These are phyloP conservation scores for Madoqua kirkii DNA, from an alignment of 2,113 vertebrate genomes.

Conservation along the genomic window DNA sequence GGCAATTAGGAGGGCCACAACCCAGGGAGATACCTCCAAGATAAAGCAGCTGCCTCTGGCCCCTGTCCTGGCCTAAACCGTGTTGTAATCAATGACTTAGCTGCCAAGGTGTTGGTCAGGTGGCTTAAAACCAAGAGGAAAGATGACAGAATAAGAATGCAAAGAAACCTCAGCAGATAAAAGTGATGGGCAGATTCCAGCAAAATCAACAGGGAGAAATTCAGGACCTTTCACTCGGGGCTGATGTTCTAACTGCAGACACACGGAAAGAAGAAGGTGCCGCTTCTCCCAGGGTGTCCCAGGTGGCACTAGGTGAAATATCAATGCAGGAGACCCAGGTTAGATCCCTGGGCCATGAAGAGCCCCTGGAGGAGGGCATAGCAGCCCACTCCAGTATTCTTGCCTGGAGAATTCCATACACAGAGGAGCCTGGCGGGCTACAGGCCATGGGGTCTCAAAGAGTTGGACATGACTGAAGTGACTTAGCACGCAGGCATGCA, in stretches of 20 bases:
- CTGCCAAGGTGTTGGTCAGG: not conserved
- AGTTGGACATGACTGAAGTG: not conserved
- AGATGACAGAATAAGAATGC: not conserved
- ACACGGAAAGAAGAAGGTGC: not conserved
- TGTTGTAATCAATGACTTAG: not conserved
- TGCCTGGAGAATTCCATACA: not conserved
- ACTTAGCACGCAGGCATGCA: not conserved
- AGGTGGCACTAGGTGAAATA: not conserved
- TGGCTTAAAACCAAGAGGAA: constrained; percentile 2
- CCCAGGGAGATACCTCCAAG: not conserved
- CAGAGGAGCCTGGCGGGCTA: not conserved
- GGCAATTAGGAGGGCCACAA: not conserved
- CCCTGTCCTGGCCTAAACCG: not conserved
- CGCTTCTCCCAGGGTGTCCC: not conserved
- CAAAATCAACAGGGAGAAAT: not conserved
- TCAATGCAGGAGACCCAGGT: not conserved
- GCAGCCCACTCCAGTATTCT: not conserved
- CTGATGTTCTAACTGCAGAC: not conserved
- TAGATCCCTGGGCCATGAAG: not conserved
- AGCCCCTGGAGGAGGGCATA: not conserved
- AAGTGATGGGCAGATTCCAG: not conserved
- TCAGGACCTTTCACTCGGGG: not conserved
- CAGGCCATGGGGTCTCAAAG: not conserved
- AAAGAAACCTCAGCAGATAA: not conserved
- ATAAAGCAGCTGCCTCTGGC: not conserved